Base-by-base conservation (phyloP, 2,888 invertebrate species). In the Harpalus rubripes region DNA sequence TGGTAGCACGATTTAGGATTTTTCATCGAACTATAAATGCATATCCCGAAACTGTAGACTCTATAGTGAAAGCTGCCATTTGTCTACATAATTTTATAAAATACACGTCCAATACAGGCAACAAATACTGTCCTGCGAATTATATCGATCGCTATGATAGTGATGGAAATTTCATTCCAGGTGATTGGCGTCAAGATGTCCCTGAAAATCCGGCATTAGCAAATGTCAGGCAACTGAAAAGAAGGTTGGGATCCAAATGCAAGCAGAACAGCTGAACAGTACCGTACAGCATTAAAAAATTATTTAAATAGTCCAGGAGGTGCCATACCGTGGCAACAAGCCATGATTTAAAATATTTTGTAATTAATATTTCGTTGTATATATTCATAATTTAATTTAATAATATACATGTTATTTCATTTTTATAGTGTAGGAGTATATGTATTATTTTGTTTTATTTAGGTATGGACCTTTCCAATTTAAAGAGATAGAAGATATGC, bases 41-140 rank as follows among this genome's bases (percentile, higher is more conserved):
- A 18, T 32, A 56, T 6, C 78, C 58, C 0, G 22, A 78, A 56
- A 78, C 10, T 26, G 78, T 78, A 3, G 78, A 78, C n/a, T 26
- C 18, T 22, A 12, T 78, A 15, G 26, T 78, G 8, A 22, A 26
- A 12, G 78, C 78, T 12, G 12, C 18, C 0, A 15, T 76, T 72
- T 1, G 15, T 8, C 15, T 76, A 22, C 76, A 76, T 8, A 76
- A 78, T 78, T 78, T 78, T 58, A 78, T 78, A 16, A 76, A 76
- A 52, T 4, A 52, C 22, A n/a, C 1, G 12, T 10, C 76, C 41
- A 15, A n/a, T 16, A 10, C 8, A 72, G 6, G 16, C 15, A 78
- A 78, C 7, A 78, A 56, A 78, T 22, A 26, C 10, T 22, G 12
- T 0, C 18, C 56, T 0, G 5, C 7, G 0, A 3, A 26, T 26